Conservation (phyloP, 2,797 vertebrate genomes). For the Xenops minutus region DNA sequence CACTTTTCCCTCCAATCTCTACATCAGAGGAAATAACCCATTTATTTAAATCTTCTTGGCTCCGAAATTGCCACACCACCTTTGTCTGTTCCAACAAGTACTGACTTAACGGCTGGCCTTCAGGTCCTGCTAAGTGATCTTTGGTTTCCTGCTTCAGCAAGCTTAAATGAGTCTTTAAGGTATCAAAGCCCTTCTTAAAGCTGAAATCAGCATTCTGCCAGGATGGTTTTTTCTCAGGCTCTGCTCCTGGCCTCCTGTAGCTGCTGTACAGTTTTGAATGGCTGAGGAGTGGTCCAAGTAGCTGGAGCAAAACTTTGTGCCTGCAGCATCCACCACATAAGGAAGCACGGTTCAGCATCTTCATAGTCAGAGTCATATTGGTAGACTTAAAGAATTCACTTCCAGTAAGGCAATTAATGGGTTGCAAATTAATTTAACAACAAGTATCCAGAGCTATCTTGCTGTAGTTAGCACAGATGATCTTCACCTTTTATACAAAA, state of each 20-base stretch:
- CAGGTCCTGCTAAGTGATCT: slow-evolving; percentile 75
- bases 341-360: neutral
- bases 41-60: slow-evolving; percentile 83
- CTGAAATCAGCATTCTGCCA: slow-evolving; percentile 79
- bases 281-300: neutral
- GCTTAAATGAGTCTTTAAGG: slow-evolving; percentile 79
- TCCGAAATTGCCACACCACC: slow-evolving; percentile 89
- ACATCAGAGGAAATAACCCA: slow-evolving; percentile 89
- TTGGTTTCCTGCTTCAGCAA: slow-evolving; percentile 80
- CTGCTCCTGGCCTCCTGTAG: slow-evolving; percentile 83
- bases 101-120: slow-evolving; percentile 74
- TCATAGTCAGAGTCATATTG: slow-evolving; percentile 4
- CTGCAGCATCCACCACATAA: neutral
- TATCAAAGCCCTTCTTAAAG: slow-evolving; percentile 80
- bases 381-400: neutral
- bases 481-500: slow-evolving; percentile 54
- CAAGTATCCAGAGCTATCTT: neutral
- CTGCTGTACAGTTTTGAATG: slow-evolving; percentile 30
- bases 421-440: neutral
- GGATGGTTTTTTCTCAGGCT: slow-evolving; percentile 67
- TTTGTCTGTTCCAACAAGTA: slow-evolving; percentile 85
- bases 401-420: neutral
- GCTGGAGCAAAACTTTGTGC: neutral
- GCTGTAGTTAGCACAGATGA: neutral
- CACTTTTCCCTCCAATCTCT: slow-evolving; percentile 90